Evolutionary conservation across 2,797 vertebrate genomes (phyloP), one percentile per base, ranked within the genome.

Genomic region (Crax fasciolata): DNA sequence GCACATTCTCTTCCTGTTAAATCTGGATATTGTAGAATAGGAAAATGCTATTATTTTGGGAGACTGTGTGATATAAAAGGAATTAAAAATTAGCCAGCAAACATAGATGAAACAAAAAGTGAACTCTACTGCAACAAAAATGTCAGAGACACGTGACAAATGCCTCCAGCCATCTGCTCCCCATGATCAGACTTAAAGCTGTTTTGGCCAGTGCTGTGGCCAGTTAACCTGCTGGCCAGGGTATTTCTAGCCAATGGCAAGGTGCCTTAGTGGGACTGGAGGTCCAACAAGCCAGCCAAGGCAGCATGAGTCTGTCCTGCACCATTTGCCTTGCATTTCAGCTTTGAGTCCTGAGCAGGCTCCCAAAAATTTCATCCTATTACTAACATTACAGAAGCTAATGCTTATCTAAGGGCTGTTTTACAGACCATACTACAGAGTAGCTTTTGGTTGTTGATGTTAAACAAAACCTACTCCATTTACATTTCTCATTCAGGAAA

Each of bases 151-250:
- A 76, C n/a, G 51, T 76, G 76, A 93, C 3, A 7, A 94, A 94
- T 74, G 39, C n/a, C 43, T 90, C 35, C 32, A 82, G 75, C 81
- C 92, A 91, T 84, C 92, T 96, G 90, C 55, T 96, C 57, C 35
- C 46, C 65, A 13, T 71, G 85, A 80, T 58, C 72, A 87, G 65
- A 94, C 82, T 94, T 94, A 92, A 93, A 84, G 65, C 61, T 86
- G 44, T 65, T 95, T 76, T 72, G 65, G 72, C 65, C 15, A 8
- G 51, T 46, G 28, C 28, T 73, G n/a, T 0, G 5, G 44, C 23
- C 81, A 79, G 74, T 76, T 93, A 93, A 62, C 78, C 86, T 85
- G 23, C 83, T 95, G 90, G 84, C 19, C 76, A 28, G 41, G 20
- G 20, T 77, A 74, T 87, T 94, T 87, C 61, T 76, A 90, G 86